Evolutionary conservation across 2,113 vertebrate genomes (phyloP), one percentile per base, ranked within the genome.

Genomic region (Cochlearius cochlearius): DNA sequence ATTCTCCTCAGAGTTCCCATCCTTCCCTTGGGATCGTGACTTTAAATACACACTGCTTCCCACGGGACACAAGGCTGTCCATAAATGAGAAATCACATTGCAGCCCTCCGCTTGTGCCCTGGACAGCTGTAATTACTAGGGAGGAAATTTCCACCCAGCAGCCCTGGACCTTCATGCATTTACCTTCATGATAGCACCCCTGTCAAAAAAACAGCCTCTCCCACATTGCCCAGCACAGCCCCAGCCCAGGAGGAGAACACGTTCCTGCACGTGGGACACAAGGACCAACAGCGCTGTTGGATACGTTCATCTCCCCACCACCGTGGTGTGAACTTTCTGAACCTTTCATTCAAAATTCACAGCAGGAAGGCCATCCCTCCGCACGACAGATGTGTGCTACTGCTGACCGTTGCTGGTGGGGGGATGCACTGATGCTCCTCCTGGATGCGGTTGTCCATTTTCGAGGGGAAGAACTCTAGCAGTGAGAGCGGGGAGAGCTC

Each of bases 221-320:
- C 88, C 82, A 53, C 62, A 13, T 3, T 38, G 38, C 20, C 50
- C 5, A 4, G 63, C 32, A 11, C 52, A 53, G 11, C 66, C 74
- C 78, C 84, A 62, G 73, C 43, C 25, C 49, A 20, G 67, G 39
- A 90, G 52, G 22, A 77, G 59, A 72, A 14, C 66, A 19, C 19
- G 2, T 75, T 50, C 74, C 77, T 3, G 0, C 20, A 2, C 1
- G 0, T 0, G 7, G 66, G 34, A 75, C 56, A 78, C 56, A n/a
- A 43, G 74, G 80, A 82, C 47, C 59, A 64, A 52, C 47, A 43
- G 76, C 7, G 1, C 26, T 15, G 8, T 5, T 49, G 81, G 92
- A 80, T 88, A 23, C 74, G 79, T 74, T 74, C 86, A 45, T 20
- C 34, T 78, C 88, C 56, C 21, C 72, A 21, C 29, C 67, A 14